Evolutionary conservation across 2,797 vertebrate species (phyloP).

Genomic region (Erethizon dorsatum): DNA sequence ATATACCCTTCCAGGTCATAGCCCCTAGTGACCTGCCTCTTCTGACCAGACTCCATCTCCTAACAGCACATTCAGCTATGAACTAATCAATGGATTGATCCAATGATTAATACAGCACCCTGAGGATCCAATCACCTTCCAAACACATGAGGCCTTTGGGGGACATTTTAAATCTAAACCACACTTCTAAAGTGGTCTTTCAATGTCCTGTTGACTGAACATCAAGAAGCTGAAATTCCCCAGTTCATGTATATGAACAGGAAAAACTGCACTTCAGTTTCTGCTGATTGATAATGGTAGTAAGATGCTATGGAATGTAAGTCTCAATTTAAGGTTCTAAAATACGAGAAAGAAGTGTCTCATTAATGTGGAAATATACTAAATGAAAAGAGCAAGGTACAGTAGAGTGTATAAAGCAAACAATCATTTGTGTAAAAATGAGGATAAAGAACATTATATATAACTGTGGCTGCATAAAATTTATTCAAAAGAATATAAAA

Average conservation of each 20-base stretch:
- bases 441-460: background rate
- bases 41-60: background rate
- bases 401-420: background rate
- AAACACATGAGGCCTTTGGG: background rate
- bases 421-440: background rate
- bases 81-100: background rate
- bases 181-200: background rate
- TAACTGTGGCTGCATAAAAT: background rate
- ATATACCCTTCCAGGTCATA: background rate
- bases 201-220: background rate
- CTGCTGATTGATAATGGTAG: background rate
- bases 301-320: background rate
- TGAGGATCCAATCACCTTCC: background rate
- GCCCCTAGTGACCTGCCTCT: background rate
- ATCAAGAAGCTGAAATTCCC: too few species aligned
- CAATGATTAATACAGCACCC: background rate
- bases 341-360: background rate
- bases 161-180: background rate
- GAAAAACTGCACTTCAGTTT: too few species aligned
- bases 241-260: background rate
- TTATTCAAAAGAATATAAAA: background rate
- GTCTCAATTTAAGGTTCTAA: background rate
- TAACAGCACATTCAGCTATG: background rate
- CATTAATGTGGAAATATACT: background rate
- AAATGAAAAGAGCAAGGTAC: background rate